A percentile compares a stretch with the other conserved stretches of the same genome.
Conservation (phyloP, 2,113 vertebrate species). For the Stercorarius parasiticus region DNA sequence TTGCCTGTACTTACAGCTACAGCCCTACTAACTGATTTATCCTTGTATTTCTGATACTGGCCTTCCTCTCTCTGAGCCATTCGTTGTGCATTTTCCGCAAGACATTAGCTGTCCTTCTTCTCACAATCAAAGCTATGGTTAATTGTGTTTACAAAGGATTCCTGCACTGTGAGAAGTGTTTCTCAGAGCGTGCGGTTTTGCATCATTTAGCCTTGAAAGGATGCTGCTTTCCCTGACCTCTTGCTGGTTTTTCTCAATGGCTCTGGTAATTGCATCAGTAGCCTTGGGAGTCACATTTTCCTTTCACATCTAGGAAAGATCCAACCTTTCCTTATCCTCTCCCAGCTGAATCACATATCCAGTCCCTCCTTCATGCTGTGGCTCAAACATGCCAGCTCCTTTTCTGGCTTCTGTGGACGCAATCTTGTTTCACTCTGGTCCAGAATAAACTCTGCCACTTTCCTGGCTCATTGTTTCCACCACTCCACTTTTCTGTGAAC, state of each 20-base stretch:
- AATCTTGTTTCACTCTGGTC: not conserved
- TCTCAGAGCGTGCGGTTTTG: not conserved
- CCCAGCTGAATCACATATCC: not conserved
- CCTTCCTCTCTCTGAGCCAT: not conserved
- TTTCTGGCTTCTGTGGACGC: not conserved
- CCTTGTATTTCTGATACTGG: not conserved
- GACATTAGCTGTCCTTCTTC: not conserved
- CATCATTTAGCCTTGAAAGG: constrained; percentile 44
- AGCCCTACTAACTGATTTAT: not conserved
- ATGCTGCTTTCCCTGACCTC: constrained; percentile 36
- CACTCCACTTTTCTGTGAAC: not conserved
- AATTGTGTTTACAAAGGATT: constrained; percentile 4
- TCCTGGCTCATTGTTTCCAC: not conserved
- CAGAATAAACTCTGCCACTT: not conserved
- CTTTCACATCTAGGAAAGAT: constrained; percentile 14
- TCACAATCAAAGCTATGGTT: not conserved
- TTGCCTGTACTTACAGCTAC: not conserved
- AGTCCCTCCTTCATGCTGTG: not conserved
- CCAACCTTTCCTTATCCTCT: constrained; percentile 10
- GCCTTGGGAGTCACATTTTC: constrained; percentile 21
- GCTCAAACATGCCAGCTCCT: not conserved
- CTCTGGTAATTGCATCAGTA: constrained; percentile 13
- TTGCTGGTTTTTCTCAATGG: not conserved
- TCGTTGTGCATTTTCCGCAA: not conserved
- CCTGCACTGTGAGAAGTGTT: constrained; percentile 38